Conservation (phyloP, 1,140 invertebrate species). For the Bombyx mori region DNA sequence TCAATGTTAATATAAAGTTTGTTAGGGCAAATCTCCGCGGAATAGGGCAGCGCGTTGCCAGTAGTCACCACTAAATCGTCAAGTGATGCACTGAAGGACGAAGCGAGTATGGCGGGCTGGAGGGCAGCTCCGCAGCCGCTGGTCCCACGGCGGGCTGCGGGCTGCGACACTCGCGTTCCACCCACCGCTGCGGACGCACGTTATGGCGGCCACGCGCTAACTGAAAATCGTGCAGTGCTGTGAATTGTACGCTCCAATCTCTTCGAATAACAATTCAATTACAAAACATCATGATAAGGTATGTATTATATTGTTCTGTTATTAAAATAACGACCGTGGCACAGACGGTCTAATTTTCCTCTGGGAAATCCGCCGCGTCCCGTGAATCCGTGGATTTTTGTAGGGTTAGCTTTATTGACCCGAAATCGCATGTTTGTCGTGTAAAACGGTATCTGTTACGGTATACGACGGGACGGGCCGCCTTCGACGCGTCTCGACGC, state of each 20-base stretch:
- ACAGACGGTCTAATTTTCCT: slow-evolving; percentile 6
- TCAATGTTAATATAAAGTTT: too few species aligned
- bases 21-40: too few species aligned
- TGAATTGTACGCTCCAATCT: slow-evolving; percentile 16
- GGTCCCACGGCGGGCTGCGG: background rate
- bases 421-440: too few species aligned
- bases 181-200: slow-evolving; percentile 31
- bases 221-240: slow-evolving; percentile 23
- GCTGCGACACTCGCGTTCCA: slow-evolving; percentile 33
- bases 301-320: slow-evolving; percentile 16
- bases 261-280: slow-evolving; percentile 9
- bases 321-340: too few species aligned
- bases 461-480: background rate
- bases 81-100: background rate
- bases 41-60: background rate
- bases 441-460: too few species aligned
- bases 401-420: too few species aligned
- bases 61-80: background rate
- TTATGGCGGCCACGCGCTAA: slow-evolving; percentile 32
- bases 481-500: too few species aligned
- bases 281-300: slow-evolving; percentile 28
- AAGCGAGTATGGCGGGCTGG: slow-evolving; percentile 14
- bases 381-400: background rate
- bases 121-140: slow-evolving; percentile 1
- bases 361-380: slow-evolving; percentile 15